Conservation (phyloP, 2,888 invertebrate genomes). For the Campaea margaritaria region DNA sequence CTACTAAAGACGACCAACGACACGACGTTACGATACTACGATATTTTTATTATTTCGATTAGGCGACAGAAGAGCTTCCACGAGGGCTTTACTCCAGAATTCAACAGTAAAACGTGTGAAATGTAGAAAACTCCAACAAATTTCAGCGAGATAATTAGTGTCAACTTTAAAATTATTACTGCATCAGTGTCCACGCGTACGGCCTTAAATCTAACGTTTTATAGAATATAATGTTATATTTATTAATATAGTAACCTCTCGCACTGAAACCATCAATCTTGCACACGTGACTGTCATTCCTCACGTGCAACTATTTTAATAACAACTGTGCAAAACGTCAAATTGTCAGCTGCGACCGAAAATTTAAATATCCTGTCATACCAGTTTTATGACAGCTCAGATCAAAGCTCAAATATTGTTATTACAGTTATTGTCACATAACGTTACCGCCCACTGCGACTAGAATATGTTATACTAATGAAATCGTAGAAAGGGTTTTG, state of each 20-base stretch:
- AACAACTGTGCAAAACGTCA: constrained; percentile 37
- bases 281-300: constrained; percentile 27
- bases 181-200: constrained; percentile 6
- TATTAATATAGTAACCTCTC: constrained; percentile 29
- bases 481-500: constrained; percentile 34
- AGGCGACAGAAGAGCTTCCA: too few species aligned
- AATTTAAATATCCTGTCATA: constrained; percentile 46
- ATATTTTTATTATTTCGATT: too few species aligned
- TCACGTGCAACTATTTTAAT: constrained; percentile 31
- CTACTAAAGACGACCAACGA: too few species aligned
- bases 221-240: constrained; percentile 27
- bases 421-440: constrained; percentile 41
- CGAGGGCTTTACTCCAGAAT: too few species aligned
- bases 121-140: not conserved
- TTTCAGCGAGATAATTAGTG: constrained; percentile 13
- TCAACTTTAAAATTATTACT: constrained; percentile 16
- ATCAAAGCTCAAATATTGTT: constrained; percentile 45
- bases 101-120: too few species aligned
- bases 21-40: too few species aligned
- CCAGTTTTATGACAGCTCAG: constrained; percentile 43
- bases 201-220: constrained; percentile 19
- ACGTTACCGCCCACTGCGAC: constrained; percentile 33
- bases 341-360: constrained; percentile 35
- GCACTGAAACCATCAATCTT: constrained; percentile 25
- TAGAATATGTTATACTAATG: constrained; percentile 25